Evolutionary conservation across 1,140 invertebrate genomes (phyloP), one percentile per base, ranked within the genome.

Genomic region (Drosophila athabasca): DNA sequence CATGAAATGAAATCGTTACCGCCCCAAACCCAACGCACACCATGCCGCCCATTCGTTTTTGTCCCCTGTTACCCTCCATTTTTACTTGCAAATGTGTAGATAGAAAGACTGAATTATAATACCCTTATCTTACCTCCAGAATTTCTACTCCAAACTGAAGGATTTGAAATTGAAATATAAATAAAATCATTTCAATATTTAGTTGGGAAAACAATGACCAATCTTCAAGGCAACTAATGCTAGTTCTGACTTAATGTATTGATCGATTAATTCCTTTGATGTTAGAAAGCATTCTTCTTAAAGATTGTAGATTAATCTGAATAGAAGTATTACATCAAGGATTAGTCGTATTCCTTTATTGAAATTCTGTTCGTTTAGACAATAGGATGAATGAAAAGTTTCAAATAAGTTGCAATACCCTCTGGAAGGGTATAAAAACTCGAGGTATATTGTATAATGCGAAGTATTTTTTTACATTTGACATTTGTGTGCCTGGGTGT

Each of bases 1-100:
- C 83, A 89, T 88, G 83, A 88, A 88, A 88, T 88, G 83, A 88
- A 87, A 89, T 88, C 83, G 83, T 89, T 89, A 83, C 76, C 82
- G 48, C 49, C 71, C 62, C 75, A 51, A 13, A 13, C 57, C 58
- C 54, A 39, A 11, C 53, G 9, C 24, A 19, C 41, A 6, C 24
- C n/a, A 9, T 31, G 44, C n/a, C 19, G n/a, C 31, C 53, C 22
- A 31, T n/a, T n/a, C 53, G 17, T 43, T 15, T 29, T 49, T 41
- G 31, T 9, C 19, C 51, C 50, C 46, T 55, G 46, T 48, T 58
- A 60, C 24, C 24, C 43, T 53, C 48, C 26, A 26, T 53, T 49
- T 59, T 45, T 58, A 41, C 31, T 59, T 60, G 71, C 64, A 70
- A 79, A 79, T 79, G 74, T 62, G 51, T 62, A 9, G 2, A 49